These are phyloP conservation scores for Pogoniulus pusillus DNA, from an alignment of 2,797 vertebrate genomes.

Conservation along the genomic window DNA sequence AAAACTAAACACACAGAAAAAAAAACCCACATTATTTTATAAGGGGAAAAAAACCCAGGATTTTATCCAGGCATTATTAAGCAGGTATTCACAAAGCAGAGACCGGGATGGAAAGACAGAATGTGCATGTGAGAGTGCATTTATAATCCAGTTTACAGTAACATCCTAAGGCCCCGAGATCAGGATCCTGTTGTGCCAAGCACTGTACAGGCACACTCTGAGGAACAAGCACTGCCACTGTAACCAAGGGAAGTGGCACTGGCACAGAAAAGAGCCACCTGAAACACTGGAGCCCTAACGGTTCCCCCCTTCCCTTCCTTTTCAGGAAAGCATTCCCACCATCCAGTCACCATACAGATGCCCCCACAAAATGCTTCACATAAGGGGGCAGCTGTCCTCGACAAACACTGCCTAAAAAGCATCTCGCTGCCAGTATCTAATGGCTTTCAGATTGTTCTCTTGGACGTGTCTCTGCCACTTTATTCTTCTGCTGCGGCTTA, in stretches of 20 bases:
- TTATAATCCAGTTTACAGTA: neutral
- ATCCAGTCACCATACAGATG: neutral
- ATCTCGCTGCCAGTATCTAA: neutral
- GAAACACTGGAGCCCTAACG: neutral
- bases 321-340: neutral
- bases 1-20: neutral
- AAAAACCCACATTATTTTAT: neutral
- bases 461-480: neutral
- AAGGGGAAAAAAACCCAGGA: neutral
- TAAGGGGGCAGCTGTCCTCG: neutral
- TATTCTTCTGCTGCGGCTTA: neutral
- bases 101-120: neutral
- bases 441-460: neutral
- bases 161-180: neutral
- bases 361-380: neutral
- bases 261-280: neutral
- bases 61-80: neutral
- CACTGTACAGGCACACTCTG: neutral
- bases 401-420: neutral
- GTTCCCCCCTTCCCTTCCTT: neutral
- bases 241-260: neutral
- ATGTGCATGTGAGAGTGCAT: neutral
- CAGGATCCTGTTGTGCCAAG: neutral
- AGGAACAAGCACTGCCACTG: neutral
- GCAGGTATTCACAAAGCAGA: slow-evolving; percentile 9